Evolutionary conservation across 2,113 vertebrate species (phyloP).

Genomic region (Thomomys bottae): DNA sequence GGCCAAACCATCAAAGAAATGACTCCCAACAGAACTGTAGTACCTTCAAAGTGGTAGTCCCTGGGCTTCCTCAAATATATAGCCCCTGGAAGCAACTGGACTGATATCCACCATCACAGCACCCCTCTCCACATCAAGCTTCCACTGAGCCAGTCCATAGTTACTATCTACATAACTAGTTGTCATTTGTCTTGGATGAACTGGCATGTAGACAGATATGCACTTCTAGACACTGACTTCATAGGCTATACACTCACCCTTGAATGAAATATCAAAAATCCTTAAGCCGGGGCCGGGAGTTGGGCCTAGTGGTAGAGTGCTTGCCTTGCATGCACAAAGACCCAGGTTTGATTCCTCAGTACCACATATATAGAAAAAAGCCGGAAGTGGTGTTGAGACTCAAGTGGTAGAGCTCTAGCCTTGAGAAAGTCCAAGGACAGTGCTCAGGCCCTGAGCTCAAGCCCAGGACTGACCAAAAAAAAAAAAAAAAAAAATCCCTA

Average conservation of each 20-base stretch:
- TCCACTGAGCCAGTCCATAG: constrained; percentile 89
- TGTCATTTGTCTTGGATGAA: constrained; percentile 88
- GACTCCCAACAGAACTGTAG: constrained; percentile 87
- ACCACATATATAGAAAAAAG: no score
- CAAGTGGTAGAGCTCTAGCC: no score
- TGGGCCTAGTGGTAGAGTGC: no score
- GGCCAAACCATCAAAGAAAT: constrained; percentile 89
- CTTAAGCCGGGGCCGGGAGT: no score
- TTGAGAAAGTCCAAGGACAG: no score
- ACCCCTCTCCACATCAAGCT: constrained; percentile 91
- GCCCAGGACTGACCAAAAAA: no score
- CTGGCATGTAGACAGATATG: constrained; percentile 89
- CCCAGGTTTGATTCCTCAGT: no score
- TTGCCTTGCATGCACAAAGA: no score
- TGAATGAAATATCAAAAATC: constrained; percentile 90
- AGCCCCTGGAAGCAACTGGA: constrained; percentile 83
- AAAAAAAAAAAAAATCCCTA: no score
- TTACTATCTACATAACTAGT: constrained; percentile 92
- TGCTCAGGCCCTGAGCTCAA: no score
- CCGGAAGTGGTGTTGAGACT: no score
- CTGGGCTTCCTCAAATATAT: constrained; percentile 93
- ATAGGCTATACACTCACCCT: constrained; percentile 88
- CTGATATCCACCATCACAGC: constrained; percentile 87
- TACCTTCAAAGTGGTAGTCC: constrained; percentile 92
- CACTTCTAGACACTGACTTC: constrained; percentile 94